Evolutionary conservation across 2,888 invertebrate species (phyloP).

Genomic region (Archips xylosteana): DNA sequence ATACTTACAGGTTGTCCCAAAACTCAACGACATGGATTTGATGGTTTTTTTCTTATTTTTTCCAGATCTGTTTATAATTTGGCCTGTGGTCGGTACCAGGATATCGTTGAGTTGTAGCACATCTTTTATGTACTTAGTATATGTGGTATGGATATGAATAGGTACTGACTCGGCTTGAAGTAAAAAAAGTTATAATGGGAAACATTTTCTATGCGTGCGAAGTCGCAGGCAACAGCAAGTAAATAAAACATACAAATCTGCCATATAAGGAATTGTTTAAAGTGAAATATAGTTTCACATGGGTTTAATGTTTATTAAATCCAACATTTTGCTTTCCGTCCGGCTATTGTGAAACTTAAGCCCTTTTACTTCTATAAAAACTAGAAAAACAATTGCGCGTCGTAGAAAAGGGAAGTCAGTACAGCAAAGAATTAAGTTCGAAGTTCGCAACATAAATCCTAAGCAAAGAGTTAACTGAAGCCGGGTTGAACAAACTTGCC

Average conservation of each 20-base stretch:
- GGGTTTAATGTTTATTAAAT: conserved; percentile 6
- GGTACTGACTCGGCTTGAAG: no score
- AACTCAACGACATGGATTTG: no score
- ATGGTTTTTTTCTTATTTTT: no score
- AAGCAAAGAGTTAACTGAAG: conserved; percentile 74
- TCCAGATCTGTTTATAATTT: no score
- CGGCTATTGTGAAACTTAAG: conserved; percentile 20
- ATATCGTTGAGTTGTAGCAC: no score
- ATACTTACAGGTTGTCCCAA: no score
- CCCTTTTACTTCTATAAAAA: conserved; percentile 28
- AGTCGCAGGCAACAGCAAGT: background rate
- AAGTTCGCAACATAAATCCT: conserved; percentile 73
- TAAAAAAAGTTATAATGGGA: background rate
- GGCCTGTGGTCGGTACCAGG: no score
- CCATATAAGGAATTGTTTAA: conserved; percentile 4
- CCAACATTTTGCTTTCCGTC: background rate
- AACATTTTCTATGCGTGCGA: background rate
- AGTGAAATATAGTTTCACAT: background rate
- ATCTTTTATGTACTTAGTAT: no score
- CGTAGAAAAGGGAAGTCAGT: conserved; percentile 66
- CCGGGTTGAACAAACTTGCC: conserved; percentile 73
- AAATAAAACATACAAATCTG: background rate
- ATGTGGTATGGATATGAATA: no score
- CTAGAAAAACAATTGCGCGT: conserved; percentile 61
- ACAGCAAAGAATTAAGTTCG: conserved; percentile 67